Base-by-base conservation (phyloP, 2,888 invertebrate genomes). In the Omphaloscelis lunosa region DNA sequence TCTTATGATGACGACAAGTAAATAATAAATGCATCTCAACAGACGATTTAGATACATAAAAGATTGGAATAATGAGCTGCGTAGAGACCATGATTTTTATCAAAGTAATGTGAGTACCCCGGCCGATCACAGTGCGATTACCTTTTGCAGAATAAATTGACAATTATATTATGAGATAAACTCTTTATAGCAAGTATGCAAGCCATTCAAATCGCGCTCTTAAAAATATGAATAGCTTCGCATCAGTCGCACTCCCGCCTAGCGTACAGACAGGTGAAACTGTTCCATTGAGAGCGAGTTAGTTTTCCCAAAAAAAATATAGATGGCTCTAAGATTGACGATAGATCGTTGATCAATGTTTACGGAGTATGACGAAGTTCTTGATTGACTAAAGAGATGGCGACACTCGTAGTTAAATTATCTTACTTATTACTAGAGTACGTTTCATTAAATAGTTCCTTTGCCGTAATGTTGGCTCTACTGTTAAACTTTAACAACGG, bases 341-440 rank as follows among this genome's bases (percentile, higher is more conserved):
- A 17, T 34, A 39, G 41, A 53, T 71, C 58, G 58, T 41, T 11
- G 34, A 51, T 41, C 15, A 3, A 20, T 23, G 29, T 1, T 15
- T 23, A 11, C 8, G 3, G 27, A 53, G 29, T 68, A n/a, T 12
- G 23, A 11, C 0, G 12, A 53, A 53, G 62, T 71, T 84, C 12
- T n/a, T 20, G 11, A 71, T 48, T 17, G 20, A 39, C 3, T 41
- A 48, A 27, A 59, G 12, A 85, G 84, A 61, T 84, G 86, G 77
- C 66, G 62, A 11, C 51, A 63, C 48, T 73, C 58, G 27, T 65
- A 6, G 5, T 51, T 27, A 29, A 34, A 68, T 63, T 0, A 15
- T 5, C 4, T 61, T 17, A 45, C 11, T 29, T 48, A 51, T 20
- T 58, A 23, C 11, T 48, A n/a, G n/a, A n/a, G n/a, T n/a, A n/a